Conservation (phyloP, 2,113 vertebrate genomes). For the Ceyx margarethae region DNA sequence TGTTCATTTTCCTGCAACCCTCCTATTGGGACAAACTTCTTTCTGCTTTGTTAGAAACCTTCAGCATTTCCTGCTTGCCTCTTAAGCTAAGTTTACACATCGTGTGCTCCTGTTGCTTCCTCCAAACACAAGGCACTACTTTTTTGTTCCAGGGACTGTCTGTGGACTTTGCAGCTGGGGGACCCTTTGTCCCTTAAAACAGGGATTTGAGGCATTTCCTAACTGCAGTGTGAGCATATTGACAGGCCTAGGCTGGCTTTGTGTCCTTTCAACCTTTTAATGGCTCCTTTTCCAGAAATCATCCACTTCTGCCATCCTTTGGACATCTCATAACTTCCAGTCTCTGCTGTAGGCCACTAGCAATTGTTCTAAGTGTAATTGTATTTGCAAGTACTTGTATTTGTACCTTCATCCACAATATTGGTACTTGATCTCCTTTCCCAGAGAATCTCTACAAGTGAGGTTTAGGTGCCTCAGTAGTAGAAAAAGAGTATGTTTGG, state of each 20-base stretch:
- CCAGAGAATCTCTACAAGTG: not conserved
- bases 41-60: not conserved
- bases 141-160: not conserved
- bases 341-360: not conserved
- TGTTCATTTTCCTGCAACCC: not conserved
- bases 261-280: not conserved
- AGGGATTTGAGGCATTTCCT: not conserved
- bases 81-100: not conserved
- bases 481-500: not conserved
- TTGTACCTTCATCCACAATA: not conserved
- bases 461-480: not conserved
- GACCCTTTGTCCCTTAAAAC: not conserved
- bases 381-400: not conserved
- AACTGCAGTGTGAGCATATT: rapidly evolving
- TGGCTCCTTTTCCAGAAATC: not conserved
- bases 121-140: not conserved
- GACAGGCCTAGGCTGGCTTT: not conserved
- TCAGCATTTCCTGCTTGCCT: not conserved
- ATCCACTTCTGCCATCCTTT: not conserved
- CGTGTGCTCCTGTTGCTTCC: not conserved
- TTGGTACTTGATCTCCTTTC: not conserved
- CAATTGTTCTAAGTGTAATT: not conserved
- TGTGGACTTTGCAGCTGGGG: not conserved
- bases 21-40: not conserved
- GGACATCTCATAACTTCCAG: not conserved